A percentile compares a stretch with the other conserved stretches of the same genome.
phyloP scores from a whole-genome alignment of 2,888 invertebrate genomes.

The Noctua pronuba region DNA sequence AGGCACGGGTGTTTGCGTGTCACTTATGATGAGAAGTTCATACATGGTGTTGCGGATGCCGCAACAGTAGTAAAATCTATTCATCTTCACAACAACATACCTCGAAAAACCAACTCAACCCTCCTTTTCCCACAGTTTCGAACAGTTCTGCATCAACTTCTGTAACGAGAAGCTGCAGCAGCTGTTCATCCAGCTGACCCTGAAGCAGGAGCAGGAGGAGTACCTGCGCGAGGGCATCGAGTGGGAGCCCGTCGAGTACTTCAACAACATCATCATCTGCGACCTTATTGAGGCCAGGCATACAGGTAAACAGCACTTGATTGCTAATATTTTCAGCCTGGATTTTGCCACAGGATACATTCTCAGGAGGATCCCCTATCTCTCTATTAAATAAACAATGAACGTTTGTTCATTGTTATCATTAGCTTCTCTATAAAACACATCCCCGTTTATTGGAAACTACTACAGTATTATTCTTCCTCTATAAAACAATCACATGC shows the following conservation, averaged over 20 bases:
- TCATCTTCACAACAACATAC: background rate
- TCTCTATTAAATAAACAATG: background rate
- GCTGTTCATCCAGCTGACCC: slow-evolving; percentile 96
- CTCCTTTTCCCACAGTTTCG: slow-evolving; percentile 90
- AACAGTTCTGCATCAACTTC: slow-evolving; percentile 98
- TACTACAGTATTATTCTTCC: background rate
- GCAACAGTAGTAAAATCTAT: background rate
- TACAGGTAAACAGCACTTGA: slow-evolving; percentile 90
- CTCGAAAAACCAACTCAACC: background rate
- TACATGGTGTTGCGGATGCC: background rate
- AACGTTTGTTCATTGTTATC: slow-evolving; percentile 1
- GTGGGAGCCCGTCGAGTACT: slow-evolving; percentile 97
- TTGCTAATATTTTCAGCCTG: background rate
- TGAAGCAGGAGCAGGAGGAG: slow-evolving; percentile 98
- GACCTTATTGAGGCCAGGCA: slow-evolving; percentile 97
- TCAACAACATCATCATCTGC: slow-evolving; percentile 98
- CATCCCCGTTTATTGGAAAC: background rate
- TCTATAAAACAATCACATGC: background rate
- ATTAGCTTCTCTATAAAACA: background rate
- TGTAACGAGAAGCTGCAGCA: slow-evolving; percentile 99
- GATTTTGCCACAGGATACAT: background rate
- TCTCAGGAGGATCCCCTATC: background rate
- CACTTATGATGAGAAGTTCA: background rate
- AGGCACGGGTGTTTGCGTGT: background rate
- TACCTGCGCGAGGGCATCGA: slow-evolving; percentile 97